Base-by-base conservation (phyloP, 2,888 invertebrate species). In the Ditula angustiorana region DNA sequence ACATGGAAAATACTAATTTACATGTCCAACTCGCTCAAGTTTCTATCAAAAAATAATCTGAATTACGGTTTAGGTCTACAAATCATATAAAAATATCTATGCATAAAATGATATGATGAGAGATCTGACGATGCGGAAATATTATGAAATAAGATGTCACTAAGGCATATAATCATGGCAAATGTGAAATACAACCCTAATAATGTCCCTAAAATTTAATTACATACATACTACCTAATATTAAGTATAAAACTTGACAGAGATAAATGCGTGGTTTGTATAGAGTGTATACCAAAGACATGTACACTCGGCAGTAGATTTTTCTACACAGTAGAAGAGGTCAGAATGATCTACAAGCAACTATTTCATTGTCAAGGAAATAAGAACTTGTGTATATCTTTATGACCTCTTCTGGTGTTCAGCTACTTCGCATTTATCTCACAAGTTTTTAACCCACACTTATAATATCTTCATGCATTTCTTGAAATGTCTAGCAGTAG, bases 71-170 rank as follows among this genome's bases (percentile, higher is more conserved):
- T 37, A 53, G 44, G n/a, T 19, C 5, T 52, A 5, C 50, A 28
- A 30, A 59, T 55, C 35, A 49, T 55, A 65, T 56, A 61, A 63
- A 67, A 61, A 63, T 61, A 65, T n/a, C n/a, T n/a, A n/a, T 67
- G 61, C 41, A 46, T 46, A 46, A 28, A 24, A 30, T 59, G 35
- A 64, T 64, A 41, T 28, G 19, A 46, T 33, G 50, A 68, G 67
- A 68, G 67, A 68, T 68, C 67, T 62, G 37, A 61, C 19, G 59
- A 44, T 46, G 49, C 21, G 67, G 61, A 53, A 61, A 62, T 47
- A 30, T 21, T 30, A 33, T 59, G 53, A 62, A 58, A 60, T 60
- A 57, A 52, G 49, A 33, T 60, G 49, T 60, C 65, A 47, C 11
- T 35, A 47, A 58, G 24, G 30, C n/a, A n/a, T n/a, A n/a, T 23